Conservation (phyloP, 2,797 vertebrate species). For the Sebastes vulpes region DNA sequence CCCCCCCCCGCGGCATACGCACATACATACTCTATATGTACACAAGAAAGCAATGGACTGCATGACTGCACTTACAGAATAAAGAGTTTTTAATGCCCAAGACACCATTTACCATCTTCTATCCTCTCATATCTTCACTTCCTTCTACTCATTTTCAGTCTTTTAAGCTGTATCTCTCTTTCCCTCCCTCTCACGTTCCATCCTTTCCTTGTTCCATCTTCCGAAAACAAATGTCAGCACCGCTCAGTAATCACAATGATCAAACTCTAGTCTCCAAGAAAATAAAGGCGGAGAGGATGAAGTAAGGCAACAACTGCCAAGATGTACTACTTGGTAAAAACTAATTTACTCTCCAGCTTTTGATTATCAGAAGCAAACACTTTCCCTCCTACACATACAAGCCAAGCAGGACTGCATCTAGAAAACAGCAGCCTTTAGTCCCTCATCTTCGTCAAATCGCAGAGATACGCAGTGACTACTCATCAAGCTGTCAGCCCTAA, state of each 20-base stretch:
- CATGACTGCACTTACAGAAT: constrained; percentile 9
- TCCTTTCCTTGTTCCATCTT: background rate
- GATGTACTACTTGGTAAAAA: constrained; percentile 15
- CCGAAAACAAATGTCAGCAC: background rate
- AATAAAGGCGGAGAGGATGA: background rate
- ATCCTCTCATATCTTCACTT: constrained; percentile 9
- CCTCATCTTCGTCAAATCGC: constrained; percentile 4
- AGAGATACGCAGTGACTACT: constrained; percentile 27
- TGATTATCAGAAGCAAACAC: constrained; percentile 13
- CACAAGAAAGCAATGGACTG: constrained; percentile 16
- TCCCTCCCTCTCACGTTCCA: background rate
- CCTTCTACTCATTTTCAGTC: background rate
- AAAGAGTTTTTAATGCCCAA: background rate
- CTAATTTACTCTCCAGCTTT: constrained; percentile 34
- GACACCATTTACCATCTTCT: background rate
- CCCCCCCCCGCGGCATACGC: background rate
- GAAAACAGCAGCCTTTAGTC: constrained; percentile 7
- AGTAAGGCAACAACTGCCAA: background rate
- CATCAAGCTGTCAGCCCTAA: constrained; percentile 33
- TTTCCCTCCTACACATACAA: constrained; percentile 21
- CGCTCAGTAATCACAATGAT: constrained; percentile 35
- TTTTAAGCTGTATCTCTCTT: background rate
- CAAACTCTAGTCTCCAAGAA: constrained; percentile 5
- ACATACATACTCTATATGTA: background rate
- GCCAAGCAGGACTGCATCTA: background rate